phyloP scores from a whole-genome alignment of 2,113 vertebrate species.

The Martes martes region DNA sequence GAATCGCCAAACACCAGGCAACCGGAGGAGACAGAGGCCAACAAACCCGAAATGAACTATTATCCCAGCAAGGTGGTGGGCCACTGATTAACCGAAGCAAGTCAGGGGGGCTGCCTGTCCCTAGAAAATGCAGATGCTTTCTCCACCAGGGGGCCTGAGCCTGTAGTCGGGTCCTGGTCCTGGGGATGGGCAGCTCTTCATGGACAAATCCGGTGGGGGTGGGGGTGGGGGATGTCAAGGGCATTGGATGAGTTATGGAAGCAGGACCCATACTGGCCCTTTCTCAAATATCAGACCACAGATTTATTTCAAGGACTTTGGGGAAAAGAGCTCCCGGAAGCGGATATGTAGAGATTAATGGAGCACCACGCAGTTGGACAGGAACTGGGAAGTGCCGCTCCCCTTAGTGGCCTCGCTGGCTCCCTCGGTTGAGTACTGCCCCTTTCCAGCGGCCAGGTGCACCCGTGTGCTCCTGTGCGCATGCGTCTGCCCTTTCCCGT shows the following conservation, averaged over 20 bases:
- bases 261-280: neutral
- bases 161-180: neutral
- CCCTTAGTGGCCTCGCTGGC: neutral
- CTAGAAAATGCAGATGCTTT: neutral
- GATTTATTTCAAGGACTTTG: constrained; percentile 18
- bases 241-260: neutral
- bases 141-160: constrained; percentile 17
- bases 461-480: too few species aligned
- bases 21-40: constrained; percentile 44
- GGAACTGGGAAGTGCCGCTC: neutral
- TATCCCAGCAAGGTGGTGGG: neutral
- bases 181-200: neutral
- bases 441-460: accelerated
- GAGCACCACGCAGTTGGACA: accelerated
- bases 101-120: neutral
- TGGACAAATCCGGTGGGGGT: neutral
- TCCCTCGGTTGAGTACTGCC: neutral
- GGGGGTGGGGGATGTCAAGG: neutral
- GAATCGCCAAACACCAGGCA: constrained; percentile 44
- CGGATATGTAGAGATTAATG: neutral
- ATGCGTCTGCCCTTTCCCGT: too few species aligned
- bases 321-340: neutral
- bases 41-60: neutral
- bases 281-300: constrained; percentile 20
- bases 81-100: neutral